Evolutionary conservation across 2,113 vertebrate genomes (phyloP).

Genomic region (Rallus limicola): DNA sequence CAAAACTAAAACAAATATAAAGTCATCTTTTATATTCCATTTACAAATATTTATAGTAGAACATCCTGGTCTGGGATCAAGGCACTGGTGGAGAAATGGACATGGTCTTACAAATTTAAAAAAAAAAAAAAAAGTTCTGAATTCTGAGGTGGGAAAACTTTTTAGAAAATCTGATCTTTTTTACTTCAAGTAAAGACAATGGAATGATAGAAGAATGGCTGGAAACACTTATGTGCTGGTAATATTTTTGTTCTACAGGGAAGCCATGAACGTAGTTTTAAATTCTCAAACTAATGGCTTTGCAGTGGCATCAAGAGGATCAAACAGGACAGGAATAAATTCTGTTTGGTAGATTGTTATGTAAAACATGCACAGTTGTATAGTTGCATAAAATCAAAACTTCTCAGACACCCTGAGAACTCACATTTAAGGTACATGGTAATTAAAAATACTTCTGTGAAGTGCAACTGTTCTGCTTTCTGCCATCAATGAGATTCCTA

Average conservation of each 20-base stretch:
- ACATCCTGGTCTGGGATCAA: background rate
- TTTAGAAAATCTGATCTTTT: background rate
- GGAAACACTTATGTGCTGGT: background rate
- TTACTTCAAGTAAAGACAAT: background rate
- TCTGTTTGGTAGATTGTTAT: background rate
- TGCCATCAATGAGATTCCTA: background rate
- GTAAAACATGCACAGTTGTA: background rate
- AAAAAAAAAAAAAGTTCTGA: background rate
- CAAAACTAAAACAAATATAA: background rate
- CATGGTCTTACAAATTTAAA: background rate
- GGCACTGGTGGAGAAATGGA: background rate
- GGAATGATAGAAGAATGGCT: background rate
- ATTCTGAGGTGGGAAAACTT: background rate
- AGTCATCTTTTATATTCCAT: background rate
- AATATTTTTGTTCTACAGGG: background rate
- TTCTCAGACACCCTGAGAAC: background rate
- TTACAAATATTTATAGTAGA: background rate
- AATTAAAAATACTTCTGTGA: background rate
- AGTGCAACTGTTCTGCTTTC: background rate
- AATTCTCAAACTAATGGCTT: background rate
- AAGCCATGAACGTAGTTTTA: background rate
- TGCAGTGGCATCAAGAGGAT: background rate
- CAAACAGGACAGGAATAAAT: background rate
- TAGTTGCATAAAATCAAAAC: background rate
- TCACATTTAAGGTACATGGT: background rate